Conservation (phyloP, 2,888 invertebrate genomes). For the Eristalis arbustorum region DNA sequence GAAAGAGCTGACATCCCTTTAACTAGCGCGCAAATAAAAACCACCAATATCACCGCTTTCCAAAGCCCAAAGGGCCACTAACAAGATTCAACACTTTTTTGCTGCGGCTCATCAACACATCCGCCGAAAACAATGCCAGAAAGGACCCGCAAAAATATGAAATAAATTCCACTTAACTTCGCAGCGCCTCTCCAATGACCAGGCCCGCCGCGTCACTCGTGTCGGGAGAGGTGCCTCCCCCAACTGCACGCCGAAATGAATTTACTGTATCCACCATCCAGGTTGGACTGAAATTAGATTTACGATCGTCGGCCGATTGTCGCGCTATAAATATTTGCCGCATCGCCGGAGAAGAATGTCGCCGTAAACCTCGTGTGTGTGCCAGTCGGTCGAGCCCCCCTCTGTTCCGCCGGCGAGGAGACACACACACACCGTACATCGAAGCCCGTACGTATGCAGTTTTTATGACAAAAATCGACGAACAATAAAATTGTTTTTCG, state of each 20-base stretch:
- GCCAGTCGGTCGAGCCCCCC: background rate
- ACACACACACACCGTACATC: background rate
- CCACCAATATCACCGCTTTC: background rate
- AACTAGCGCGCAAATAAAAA: background rate
- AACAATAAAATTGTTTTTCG: conserved; percentile 51
- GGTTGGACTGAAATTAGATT: conserved; percentile 52
- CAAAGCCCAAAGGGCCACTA: background rate
- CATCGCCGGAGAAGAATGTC: conserved; percentile 45
- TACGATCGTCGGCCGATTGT: conserved; percentile 56
- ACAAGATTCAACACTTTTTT: background rate
- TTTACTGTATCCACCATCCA: background rate
- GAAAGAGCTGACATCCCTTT: no score
- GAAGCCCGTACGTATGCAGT: background rate
- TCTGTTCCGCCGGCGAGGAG: background rate
- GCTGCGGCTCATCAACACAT: background rate
- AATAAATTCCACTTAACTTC: conserved; percentile 19
- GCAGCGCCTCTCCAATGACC: background rate
- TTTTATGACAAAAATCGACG: conserved; percentile 55
- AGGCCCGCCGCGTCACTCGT: background rate
- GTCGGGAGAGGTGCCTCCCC: background rate
- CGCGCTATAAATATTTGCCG: conserved; percentile 58
- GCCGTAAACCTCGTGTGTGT: background rate
- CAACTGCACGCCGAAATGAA: background rate
- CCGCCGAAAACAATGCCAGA: conserved; percentile 1
- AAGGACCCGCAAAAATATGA: conserved; percentile 16